Evolutionary conservation across 2,888 invertebrate species (phyloP), one percentile per base, ranked within the genome.

Genomic region (Tinea trinotella): DNA sequence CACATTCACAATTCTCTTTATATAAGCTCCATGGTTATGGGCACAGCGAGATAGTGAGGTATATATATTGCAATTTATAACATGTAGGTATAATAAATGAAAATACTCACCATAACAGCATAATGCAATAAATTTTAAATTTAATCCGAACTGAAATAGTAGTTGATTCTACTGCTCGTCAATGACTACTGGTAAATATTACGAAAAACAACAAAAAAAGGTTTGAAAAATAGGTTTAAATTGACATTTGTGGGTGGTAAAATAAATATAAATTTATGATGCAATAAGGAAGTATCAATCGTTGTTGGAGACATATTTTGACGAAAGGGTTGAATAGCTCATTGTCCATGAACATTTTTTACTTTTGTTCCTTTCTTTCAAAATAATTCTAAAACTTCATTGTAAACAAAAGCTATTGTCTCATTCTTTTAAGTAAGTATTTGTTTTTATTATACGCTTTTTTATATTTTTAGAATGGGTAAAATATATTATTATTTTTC

Each of bases 301-400:
- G 71, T 70, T 68, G 12, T 55, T 20, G 7, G 63, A 66, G 65
- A 68, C 67, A 77, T 81, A 76, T 79, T 78, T 82, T 78, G 76
- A 82, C 75, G 81, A 82, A 84, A 83, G 85, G 82, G 76, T 82
- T 85, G 75, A 79, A 83, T 76, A 66, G 71, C 61, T 66, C 70
- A 79, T 82, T 83, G 79, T 81, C 57, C 52, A 13, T 52, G 13
- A 34, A 52, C 13, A 50, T 35, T 52, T 52, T 52, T 35, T 52
- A 35, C 52, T 52, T 52, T 52, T 52, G 52, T 34, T n/a, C 1
- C 12, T 30, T 17, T 22, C 24, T 12, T 24, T n/a, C n/a, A n/a
- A 24, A 50, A 50, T 50, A 50, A 12, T 22, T 50, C n/a, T 50
- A n/a, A 22, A 13, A 22, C 15, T 24, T 24, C 24, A 50, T 50